These are phyloP conservation scores for Turritopsis rubra DNA, from an alignment of 30 jellyfish, hydroid and myxozoan genomes.

Conservation along the genomic window DNA sequence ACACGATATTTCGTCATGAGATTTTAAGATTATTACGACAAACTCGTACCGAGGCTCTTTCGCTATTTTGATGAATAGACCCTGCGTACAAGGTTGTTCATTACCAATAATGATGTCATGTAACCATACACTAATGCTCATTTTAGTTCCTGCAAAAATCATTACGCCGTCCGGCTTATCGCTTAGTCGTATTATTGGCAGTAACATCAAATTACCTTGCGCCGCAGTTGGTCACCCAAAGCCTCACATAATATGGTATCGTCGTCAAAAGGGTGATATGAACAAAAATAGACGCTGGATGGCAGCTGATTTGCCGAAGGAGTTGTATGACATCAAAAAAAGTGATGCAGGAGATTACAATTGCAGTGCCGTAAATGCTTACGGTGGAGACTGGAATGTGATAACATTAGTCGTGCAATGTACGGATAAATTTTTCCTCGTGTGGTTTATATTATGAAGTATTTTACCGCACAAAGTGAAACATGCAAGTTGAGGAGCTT, in stretches of 20 bases:
- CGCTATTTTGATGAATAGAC: no score
- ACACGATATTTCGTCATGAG: no score
- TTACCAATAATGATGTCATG: neutral
- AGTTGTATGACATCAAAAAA: conserved; percentile 35
- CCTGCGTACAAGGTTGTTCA: no score
- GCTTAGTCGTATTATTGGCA: conserved; percentile 41
- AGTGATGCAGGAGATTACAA: conserved; percentile 71
- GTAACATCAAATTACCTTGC: conserved; percentile 80
- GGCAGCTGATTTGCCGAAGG: conserved; percentile 58
- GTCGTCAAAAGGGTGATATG: neutral
- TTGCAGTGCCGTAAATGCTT: conserved; percentile 74
- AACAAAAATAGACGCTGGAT: conserved; percentile 46
- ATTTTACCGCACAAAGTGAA: no score
- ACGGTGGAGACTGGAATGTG: conserved; percentile 88
- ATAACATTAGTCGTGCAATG: conserved; percentile 84
- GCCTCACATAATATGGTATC: conserved; percentile 66
- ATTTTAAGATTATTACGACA: no score
- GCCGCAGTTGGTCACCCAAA: conserved; percentile 92
- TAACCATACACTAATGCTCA: neutral
- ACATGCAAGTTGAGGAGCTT: no score
- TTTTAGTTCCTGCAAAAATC: conserved; percentile 82
- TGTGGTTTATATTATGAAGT: no score
- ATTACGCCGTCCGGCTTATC: conserved; percentile 51
- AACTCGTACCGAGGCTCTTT: no score
- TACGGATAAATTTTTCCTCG: neutral